These are phyloP conservation scores for Onychomys torridus DNA, from an alignment of 2,797 vertebrate genomes.

Conservation along the genomic window DNA sequence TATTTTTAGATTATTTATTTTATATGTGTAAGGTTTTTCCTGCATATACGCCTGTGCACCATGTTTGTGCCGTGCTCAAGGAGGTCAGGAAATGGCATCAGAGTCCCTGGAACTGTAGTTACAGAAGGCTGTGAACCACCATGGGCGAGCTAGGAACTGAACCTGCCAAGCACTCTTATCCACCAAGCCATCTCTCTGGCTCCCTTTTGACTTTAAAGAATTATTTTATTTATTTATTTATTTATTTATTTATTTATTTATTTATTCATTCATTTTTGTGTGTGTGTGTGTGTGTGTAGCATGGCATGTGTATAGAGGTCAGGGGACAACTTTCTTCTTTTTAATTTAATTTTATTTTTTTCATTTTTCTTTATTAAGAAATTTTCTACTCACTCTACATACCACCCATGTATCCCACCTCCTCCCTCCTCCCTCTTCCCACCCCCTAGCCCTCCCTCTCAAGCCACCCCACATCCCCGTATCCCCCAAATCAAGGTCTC, in stretches of 20 bases:
- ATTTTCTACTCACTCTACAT: too few species aligned
- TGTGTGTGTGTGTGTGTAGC: neutral
- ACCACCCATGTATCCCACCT: too few species aligned
- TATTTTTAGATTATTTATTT: neutral
- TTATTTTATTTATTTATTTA: neutral
- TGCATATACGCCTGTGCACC: neutral
- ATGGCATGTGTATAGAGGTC: neutral
- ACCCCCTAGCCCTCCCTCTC: too few species aligned
- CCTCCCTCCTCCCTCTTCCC: too few species aligned
- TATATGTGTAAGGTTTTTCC: neutral
- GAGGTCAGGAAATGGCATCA: neutral
- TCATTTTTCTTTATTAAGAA: too few species aligned
- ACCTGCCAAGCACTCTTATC: too few species aligned
- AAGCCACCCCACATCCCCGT: too few species aligned
- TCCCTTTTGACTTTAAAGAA: neutral
- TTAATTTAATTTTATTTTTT: too few species aligned
- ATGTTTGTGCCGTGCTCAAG: neutral
- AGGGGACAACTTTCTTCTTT: neutral
- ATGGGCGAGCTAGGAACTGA: neutral
- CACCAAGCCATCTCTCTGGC: neutral
- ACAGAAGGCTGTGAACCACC: neutral
- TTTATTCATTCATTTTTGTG: neutral
- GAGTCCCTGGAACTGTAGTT: neutral
- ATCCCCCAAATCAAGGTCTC: too few species aligned
- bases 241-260: too few species aligned